Base-by-base conservation (phyloP, 1,140 invertebrate species). In the Musca vetustissima region DNA sequence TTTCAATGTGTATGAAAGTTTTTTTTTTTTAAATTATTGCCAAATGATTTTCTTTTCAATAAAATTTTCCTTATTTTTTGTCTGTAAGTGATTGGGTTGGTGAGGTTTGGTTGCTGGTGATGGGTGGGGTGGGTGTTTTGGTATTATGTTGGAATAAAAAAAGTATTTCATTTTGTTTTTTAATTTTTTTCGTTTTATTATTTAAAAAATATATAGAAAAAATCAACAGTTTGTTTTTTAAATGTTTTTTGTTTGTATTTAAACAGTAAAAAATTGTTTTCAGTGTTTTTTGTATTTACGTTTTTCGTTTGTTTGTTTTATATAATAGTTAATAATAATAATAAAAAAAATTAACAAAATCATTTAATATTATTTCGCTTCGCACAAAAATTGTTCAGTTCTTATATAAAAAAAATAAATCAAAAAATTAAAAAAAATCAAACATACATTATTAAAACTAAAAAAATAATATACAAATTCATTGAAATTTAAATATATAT, bases 221-320 rank as follows among this genome's bases (percentile, higher is more conserved):
- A 52, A 52, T 19, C 17, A 52, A 52, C 21, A 22, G 17, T 21
- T 52, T 49, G 15, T 49, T 14, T 49, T 52, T n/a, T 28, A 8
- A 11, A 43, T 43, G 6, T 28, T 57, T 57, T 57, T 57, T 9
- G 28, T 28, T 57, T 28, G 36, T 43, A 43, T 43, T 43, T 43
- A 43, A 43, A 64, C 49, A 57, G 21, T 22, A 66, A 47, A 68
- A 68, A 64, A 68, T 28, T 59, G 43, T 68, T 50, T 48, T 75
- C 75, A 75, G 75, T 65, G 49, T 75, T 77, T 68, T 70, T 71
- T 73, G 69, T 73, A n/a, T 57, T 52, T 55, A 15, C 22, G 43
- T 24, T 24, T 25, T 65, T 15, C 21, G 21, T 14, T 49, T 50
- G n/a, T n/a, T n/a, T n/a, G n/a, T n/a, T 49, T 48, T 65, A 13